These are phyloP conservation scores for Vicugna pacos DNA, from an alignment of 2,113 vertebrate species.

Conservation along the genomic window DNA sequence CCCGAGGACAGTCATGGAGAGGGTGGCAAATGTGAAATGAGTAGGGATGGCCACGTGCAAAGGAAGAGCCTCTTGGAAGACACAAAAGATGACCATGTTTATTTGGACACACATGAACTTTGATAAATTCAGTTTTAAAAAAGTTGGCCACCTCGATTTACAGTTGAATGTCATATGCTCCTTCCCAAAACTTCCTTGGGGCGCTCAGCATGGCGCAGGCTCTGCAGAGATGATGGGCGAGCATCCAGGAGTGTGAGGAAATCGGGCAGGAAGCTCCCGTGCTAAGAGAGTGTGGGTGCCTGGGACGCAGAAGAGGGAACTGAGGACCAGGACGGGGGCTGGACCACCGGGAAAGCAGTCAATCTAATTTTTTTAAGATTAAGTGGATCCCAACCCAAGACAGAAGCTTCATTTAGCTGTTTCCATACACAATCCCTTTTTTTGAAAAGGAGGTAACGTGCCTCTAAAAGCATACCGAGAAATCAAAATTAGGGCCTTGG, in stretches of 20 bases:
- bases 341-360: accelerated
- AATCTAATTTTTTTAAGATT: neutral
- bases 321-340: neutral
- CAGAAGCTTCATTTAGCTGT: neutral
- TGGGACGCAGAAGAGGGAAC: neutral
- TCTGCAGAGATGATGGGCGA: neutral
- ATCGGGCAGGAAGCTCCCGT: accelerated
- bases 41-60: accelerated
- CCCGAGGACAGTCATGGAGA: neutral
- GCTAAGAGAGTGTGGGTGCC: accelerated
- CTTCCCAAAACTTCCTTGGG: neutral
- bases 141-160: accelerated
- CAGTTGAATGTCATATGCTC: neutral
- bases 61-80: neutral
- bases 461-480: neutral
- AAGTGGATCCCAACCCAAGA: neutral
- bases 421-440: neutral
- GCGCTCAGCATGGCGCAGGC: accelerated
- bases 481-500: neutral
- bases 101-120: neutral
- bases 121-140: neutral
- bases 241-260: accelerated
- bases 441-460: neutral
- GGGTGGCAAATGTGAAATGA: accelerated
- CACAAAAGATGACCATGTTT: neutral